These are phyloP conservation scores for Stegostoma tigrinum DNA, from an alignment of 2,113 vertebrate species.

Conservation along the genomic window DNA sequence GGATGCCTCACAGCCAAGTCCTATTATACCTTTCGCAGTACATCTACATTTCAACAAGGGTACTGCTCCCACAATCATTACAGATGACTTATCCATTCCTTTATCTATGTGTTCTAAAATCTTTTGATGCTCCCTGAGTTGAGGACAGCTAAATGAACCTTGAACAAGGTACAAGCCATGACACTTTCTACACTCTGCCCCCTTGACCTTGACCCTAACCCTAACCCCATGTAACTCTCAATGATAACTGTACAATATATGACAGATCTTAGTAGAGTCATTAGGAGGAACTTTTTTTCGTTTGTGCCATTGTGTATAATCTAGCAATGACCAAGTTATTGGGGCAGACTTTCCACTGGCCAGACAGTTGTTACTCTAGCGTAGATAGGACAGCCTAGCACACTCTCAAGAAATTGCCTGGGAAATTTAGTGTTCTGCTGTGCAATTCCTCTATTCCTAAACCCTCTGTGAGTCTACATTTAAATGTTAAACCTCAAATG, in stretches of 20 bases:
- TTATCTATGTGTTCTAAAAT: background rate
- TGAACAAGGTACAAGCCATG: background rate
- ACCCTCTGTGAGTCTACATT: too few species aligned
- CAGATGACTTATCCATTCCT: background rate
- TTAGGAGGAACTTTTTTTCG: background rate
- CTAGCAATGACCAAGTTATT: background rate
- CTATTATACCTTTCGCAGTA: background rate
- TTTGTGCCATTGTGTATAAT: background rate
- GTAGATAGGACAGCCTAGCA: too few species aligned
- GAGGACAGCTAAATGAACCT: background rate
- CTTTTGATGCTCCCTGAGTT: background rate
- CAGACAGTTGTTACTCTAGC: too few species aligned
- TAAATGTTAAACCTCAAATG: too few species aligned
- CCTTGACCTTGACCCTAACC: too few species aligned
- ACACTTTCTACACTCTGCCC: background rate
- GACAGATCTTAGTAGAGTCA: too few species aligned
- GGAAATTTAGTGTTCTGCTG: too few species aligned
- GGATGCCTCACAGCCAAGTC: background rate
- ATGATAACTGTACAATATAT: background rate
- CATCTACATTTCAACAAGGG: background rate
- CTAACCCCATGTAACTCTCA: background rate
- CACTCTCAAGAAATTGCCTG: too few species aligned
- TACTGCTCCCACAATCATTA: background rate
- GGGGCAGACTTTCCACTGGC: too few species aligned
- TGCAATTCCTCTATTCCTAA: too few species aligned